A percentile compares a stretch with the other conserved stretches of the same genome.
Conservation (phyloP, 2,888 invertebrate genomes). For the Euplagia quadripunctaria region DNA sequence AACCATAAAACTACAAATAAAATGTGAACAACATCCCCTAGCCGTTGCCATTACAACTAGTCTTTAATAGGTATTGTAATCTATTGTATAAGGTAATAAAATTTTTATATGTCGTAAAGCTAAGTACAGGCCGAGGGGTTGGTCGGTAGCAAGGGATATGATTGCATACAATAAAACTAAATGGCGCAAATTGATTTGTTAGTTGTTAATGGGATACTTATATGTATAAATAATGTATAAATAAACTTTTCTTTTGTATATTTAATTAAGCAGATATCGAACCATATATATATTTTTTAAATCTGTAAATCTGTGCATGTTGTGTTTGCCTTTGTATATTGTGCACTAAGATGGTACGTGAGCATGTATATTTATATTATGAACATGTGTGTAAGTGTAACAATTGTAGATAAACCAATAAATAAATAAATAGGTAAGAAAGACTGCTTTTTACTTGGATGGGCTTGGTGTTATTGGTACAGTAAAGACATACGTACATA, state of each 20-base stretch:
- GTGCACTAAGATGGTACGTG: too few species aligned
- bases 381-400: too few species aligned
- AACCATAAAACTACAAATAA: constrained; percentile 37
- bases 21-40: constrained; percentile 38
- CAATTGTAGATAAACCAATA: too few species aligned
- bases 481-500: background rate
- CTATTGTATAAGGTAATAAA: constrained; percentile 48
- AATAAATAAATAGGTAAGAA: background rate
- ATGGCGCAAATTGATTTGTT: constrained; percentile 43
- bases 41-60: constrained; percentile 46
- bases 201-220: constrained; percentile 29
- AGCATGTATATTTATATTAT: too few species aligned
- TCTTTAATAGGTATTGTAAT: constrained; percentile 47
- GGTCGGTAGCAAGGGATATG: constrained; percentile 25
- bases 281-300: too few species aligned
- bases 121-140: constrained; percentile 37
- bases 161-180: constrained; percentile 43
- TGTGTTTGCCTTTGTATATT: too few species aligned
- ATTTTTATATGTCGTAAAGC: constrained; percentile 50
- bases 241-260: too few species aligned
- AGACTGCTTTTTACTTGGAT: background rate
- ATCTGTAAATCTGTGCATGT: too few species aligned
- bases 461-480: background rate
- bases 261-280: too few species aligned
- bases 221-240: too few species aligned